Conservation (phyloP, 2,797 vertebrate genomes). For the Argya squamiceps region DNA sequence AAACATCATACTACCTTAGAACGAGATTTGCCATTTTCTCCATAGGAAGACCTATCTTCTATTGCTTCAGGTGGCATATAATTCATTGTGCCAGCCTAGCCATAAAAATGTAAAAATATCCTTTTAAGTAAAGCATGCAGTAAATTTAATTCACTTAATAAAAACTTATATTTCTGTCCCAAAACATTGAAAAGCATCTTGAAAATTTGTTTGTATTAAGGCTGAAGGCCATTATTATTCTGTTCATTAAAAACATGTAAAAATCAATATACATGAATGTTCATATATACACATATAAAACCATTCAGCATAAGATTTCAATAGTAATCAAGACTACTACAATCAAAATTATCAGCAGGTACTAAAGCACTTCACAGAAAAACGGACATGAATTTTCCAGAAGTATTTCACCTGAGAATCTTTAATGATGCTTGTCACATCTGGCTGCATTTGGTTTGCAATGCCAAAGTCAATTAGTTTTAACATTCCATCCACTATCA, state of each 20-base stretch:
- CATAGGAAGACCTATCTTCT: conserved; percentile 89
- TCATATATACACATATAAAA: background rate
- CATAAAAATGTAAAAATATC: background rate
- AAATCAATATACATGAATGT: background rate
- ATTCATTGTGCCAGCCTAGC: conserved; percentile 95
- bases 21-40: conserved; percentile 84
- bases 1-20: conserved; percentile 84
- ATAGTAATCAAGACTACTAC: background rate
- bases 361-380: background rate
- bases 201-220: background rate
- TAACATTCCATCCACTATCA: conserved; percentile 94
- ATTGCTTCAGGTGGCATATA: conserved; percentile 98
- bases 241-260: background rate
- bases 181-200: background rate
- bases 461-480: conserved; percentile 98
- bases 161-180: background rate
- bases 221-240: background rate
- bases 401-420: conserved; percentile 87
- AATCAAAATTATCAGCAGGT: background rate
- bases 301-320: background rate
- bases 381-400: background rate
- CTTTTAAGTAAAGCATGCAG: background rate
- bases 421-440: conserved; percentile 96
- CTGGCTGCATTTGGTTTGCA: conserved; percentile 95
- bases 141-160: background rate